Evolutionary conservation across 1,140 invertebrate species (phyloP), one percentile per base, ranked within the genome.

Genomic region (Uloborus diversus): DNA sequence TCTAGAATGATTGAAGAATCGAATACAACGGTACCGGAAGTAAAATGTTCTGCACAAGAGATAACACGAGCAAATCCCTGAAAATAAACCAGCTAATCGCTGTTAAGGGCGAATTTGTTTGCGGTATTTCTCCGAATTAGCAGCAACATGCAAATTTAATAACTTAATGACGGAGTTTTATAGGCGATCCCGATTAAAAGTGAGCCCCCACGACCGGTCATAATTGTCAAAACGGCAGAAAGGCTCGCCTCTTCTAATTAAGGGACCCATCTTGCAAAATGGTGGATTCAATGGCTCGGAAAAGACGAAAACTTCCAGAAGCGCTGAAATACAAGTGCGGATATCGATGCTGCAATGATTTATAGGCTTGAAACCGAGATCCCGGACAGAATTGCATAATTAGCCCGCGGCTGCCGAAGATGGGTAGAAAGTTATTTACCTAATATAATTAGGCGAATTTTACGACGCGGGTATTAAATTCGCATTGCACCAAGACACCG

Each of bases 81-180:
- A n/a, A n/a, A n/a, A n/a, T n/a, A n/a, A n/a, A n/a, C n/a, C n/a
- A n/a, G n/a, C n/a, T n/a, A n/a, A n/a, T n/a, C n/a, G n/a, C n/a
- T n/a, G n/a, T n/a, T n/a, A n/a, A n/a, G n/a, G n/a, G n/a, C n/a
- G n/a, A n/a, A n/a, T n/a, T n/a, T n/a, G n/a, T n/a, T n/a, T n/a
- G n/a, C n/a, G n/a, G n/a, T n/a, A n/a, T n/a, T n/a, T n/a, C n/a
- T n/a, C n/a, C 37, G 17, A 42, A 42, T 42, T 42, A 9, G 37
- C 37, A 42, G 9, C 9, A 42, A 42, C 37, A 42, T 42, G 37
- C 64, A 51, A 49, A 49, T 66, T 66, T 66, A 66, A 66, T 51
- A 35, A 28, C 64, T n/a, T 51, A 66, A 66, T 66, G 37, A 51
- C 14, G 27, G 27, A n/a, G 32, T 49, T 66, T 66, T 66, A 66